phyloP scores from a whole-genome alignment of 2,888 invertebrate genomes.

The Erebia palarica region DNA sequence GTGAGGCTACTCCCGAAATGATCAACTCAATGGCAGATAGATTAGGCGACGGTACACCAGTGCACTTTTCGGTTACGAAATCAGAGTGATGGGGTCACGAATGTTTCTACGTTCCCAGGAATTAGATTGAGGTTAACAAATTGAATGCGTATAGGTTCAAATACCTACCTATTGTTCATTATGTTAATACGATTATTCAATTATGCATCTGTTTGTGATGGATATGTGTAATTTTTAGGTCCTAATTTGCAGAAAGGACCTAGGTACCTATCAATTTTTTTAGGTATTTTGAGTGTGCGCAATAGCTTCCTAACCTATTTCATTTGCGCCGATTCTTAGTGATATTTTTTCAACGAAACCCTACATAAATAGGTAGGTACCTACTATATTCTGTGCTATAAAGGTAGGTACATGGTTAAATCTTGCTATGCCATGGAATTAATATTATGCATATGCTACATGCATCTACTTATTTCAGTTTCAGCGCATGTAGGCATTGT shows the following conservation, averaged over 20 bases:
- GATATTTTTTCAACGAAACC: too few species aligned
- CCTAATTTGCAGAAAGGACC: not conserved
- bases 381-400: too few species aligned
- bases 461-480: too few species aligned
- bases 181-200: not conserved
- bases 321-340: too few species aligned
- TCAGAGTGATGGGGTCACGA: conserved; percentile 7
- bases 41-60: conserved; percentile 70
- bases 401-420: too few species aligned
- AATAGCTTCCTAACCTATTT: too few species aligned
- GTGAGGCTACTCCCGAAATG: conserved; percentile 69
- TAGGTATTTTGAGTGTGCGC: too few species aligned
- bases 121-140: conserved; percentile 14
- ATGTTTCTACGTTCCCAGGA: conserved; percentile 1
- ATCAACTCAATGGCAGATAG: conserved; percentile 70
- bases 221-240: not conserved
- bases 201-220: not conserved
- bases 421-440: too few species aligned
- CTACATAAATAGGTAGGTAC: too few species aligned
- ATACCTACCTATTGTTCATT: conserved; percentile 1
- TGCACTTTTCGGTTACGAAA: conserved; percentile 56
- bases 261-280: not conserved
- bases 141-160: not conserved
- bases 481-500: too few species aligned
- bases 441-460: too few species aligned